A percentile compares a stretch with the other conserved stretches of the same genome.
These are phyloP conservation scores for Papilio polyxenes DNA, from an alignment of 1,140 invertebrate species.

Conservation along the genomic window DNA sequence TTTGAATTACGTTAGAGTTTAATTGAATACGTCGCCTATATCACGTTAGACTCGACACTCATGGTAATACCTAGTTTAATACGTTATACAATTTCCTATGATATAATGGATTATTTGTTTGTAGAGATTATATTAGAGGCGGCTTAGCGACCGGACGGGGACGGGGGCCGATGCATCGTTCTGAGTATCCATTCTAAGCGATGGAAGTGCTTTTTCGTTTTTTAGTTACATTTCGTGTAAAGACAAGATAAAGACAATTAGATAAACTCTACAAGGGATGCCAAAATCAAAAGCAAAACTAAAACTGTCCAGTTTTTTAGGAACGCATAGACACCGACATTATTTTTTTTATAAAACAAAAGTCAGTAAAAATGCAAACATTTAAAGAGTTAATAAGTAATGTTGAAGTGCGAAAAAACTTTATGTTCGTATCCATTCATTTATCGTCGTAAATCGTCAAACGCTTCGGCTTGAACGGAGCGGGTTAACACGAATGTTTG, in stretches of 20 bases:
- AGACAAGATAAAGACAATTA: background rate
- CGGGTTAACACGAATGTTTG: constrained; percentile 14
- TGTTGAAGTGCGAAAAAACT: background rate
- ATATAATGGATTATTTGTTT: constrained; percentile 15
- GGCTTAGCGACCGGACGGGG: background rate
- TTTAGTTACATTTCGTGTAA: background rate
- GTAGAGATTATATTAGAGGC: constrained; percentile 3
- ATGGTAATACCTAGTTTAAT: constrained; percentile 14
- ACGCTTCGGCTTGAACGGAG: background rate
- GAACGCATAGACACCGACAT: too few relatives aligned
- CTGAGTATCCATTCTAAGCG: background rate
- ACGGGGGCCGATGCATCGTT: background rate
- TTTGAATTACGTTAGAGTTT: constrained; percentile 5
- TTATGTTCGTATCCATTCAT: background rate
- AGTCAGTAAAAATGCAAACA: too few relatives aligned
- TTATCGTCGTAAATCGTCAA: background rate
- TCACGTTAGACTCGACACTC: background rate
- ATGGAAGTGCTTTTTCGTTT: background rate
- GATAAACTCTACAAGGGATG: too few relatives aligned
- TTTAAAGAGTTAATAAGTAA: background rate
- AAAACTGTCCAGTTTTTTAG: too few relatives aligned
- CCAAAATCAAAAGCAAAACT: too few relatives aligned
- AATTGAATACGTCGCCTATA: constrained; percentile 6
- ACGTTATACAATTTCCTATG: background rate
- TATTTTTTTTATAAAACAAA: too few relatives aligned